A percentile compares a stretch with the other conserved stretches of the same genome.
Evolutionary conservation across 2,888 invertebrate genomes (phyloP).

Genomic region (Mermis nigrescens): DNA sequence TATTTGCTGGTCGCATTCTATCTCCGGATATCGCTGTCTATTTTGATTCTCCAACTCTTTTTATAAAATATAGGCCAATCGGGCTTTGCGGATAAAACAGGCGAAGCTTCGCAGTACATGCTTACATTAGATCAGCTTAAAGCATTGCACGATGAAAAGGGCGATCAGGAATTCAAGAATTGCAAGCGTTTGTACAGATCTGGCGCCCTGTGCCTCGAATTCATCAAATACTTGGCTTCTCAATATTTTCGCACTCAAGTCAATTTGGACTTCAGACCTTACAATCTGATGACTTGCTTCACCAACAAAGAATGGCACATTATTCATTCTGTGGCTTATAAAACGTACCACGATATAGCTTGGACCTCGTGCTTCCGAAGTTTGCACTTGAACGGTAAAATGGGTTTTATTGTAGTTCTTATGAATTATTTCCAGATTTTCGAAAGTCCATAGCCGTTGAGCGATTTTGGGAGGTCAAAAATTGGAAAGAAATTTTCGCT

Average conservation of each 20-base stretch:
- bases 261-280: not conserved
- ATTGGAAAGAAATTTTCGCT: no score
- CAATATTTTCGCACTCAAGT: not conserved
- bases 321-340: slow-evolving; percentile 8
- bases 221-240: slow-evolving; percentile 1
- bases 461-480: no score
- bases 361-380: slow-evolving; percentile 5
- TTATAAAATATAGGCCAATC: no score
- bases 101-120: not conserved
- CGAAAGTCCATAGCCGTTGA: no score
- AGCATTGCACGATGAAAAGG: not conserved
- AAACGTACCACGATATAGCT: slow-evolving; percentile 11
- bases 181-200: not conserved
- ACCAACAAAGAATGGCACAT: not conserved
- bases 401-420: no score
- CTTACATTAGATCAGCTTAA: not conserved
- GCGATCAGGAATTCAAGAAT: not conserved
- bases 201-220: not conserved
- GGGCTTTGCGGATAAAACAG: not conserved
- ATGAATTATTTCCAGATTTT: no score
- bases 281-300: not conserved
- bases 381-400: not conserved
- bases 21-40: no score
- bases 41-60: no score
- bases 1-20: no score